These are phyloP conservation scores for Petrocephalus zakoni DNA, from an alignment of 2,113 vertebrate species.

Conservation along the genomic window DNA sequence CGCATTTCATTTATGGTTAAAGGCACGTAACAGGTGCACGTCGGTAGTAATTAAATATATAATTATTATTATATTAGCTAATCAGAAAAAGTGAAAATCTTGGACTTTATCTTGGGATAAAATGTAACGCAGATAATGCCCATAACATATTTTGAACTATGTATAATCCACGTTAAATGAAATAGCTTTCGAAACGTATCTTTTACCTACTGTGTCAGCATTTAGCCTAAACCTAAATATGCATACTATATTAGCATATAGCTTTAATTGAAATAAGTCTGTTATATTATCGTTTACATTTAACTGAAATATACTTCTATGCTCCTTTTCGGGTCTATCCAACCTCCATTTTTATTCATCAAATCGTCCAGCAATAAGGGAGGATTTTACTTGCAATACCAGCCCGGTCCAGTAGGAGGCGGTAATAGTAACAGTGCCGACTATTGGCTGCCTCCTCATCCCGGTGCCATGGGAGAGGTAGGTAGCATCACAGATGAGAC, in stretches of 20 bases:
- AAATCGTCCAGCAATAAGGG: neutral
- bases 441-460: neutral
- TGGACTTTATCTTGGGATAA: neutral
- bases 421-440: neutral
- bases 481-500: neutral
- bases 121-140: no score
- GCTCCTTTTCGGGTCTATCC: no score
- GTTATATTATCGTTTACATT: no score
- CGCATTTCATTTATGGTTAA: neutral
- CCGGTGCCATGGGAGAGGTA: neutral
- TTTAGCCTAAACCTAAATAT: no score
- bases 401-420: neutral
- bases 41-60: neutral
- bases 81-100: neutral
- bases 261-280: no score
- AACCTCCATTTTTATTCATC: neutral
- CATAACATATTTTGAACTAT: no score
- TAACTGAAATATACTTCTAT: no score
- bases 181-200: no score
- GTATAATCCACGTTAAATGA: no score
- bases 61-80: neutral
- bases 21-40: neutral
- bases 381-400: neutral
- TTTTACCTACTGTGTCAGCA: no score
- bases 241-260: no score